Conservation (phyloP, 2,797 vertebrate genomes). For the Petrocephalus sullivani region DNA sequence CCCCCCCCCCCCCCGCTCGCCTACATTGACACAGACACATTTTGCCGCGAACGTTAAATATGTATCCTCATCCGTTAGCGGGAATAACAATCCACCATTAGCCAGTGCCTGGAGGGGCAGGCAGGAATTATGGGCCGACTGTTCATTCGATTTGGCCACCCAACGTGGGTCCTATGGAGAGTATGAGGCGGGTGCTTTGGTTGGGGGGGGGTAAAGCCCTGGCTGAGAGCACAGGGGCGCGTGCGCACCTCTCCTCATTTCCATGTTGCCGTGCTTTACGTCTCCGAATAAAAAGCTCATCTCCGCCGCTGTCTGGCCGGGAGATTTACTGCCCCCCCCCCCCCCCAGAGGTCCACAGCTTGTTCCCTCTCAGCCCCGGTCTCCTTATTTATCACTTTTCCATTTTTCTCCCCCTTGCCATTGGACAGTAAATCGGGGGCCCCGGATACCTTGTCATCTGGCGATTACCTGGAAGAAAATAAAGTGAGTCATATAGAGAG, state of each 20-base stretch:
- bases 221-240: background rate
- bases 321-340: slow-evolving; percentile 46
- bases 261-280: slow-evolving; percentile 33
- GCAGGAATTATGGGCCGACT: background rate
- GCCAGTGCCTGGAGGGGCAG: background rate
- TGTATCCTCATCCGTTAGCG: background rate
- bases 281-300: slow-evolving; percentile 41
- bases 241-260: slow-evolving; percentile 19
- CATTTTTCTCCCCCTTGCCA: slow-evolving; percentile 38
- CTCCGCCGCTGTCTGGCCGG: slow-evolving; percentile 38
- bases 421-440: slow-evolving; percentile 46
- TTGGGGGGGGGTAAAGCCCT: background rate
- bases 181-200: background rate
- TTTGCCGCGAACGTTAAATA: background rate
- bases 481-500: slow-evolving; percentile 45
- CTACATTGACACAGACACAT: background rate
- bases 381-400: slow-evolving; percentile 52
- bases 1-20: background rate
- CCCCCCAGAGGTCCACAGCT: slow-evolving; percentile 35
- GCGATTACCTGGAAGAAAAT: slow-evolving; percentile 49
- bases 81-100: background rate
- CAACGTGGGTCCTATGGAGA: background rate
- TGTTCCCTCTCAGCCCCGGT: slow-evolving; percentile 26
- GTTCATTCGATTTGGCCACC: background rate
- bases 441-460: slow-evolving; percentile 42